Evolutionary conservation across 1,140 invertebrate species (phyloP).

Genomic region (Lepidurus apus): DNA sequence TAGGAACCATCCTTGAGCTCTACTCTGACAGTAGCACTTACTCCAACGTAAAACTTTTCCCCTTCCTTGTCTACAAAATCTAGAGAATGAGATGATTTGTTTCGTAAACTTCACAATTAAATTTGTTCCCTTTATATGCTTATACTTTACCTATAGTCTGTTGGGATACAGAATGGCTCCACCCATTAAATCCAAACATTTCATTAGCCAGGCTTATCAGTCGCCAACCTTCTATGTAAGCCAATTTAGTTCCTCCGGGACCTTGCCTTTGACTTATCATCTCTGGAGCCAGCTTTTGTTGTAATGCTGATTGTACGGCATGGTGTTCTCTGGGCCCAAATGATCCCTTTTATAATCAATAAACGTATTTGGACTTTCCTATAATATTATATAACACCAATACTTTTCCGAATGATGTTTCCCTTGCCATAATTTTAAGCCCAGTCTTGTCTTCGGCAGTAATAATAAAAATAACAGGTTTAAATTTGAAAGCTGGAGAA

Average conservation of each 20-base stretch:
- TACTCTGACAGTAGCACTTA: constrained; percentile 48
- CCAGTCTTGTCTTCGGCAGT: no score
- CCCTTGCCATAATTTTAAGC: background rate
- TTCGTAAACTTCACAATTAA: background rate
- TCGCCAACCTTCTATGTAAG: constrained; percentile 50
- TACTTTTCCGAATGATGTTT: constrained; percentile 25
- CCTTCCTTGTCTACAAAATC: constrained; percentile 46
- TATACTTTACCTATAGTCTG: constrained; percentile 47
- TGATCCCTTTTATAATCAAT: background rate
- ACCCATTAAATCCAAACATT: constrained; percentile 52
- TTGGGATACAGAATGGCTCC: constrained; percentile 48
- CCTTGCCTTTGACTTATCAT: constrained; percentile 49
- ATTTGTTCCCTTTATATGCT: background rate
- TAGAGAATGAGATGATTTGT: constrained; percentile 37
- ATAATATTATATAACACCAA: background rate
- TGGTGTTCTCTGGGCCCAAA: constrained; percentile 28
- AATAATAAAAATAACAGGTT: no score
- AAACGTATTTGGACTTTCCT: background rate
- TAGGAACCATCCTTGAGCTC: constrained; percentile 49
- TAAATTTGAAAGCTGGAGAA: no score
- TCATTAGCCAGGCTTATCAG: constrained; percentile 49
- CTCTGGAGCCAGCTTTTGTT: constrained; percentile 46
- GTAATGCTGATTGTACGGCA: constrained; percentile 31
- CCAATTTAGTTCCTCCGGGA: constrained; percentile 48
- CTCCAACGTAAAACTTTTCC: constrained; percentile 49